Base-by-base conservation (phyloP, 30 jellyfish, hydroid and myxozoan species). In the Cassiopea andromeda region DNA sequence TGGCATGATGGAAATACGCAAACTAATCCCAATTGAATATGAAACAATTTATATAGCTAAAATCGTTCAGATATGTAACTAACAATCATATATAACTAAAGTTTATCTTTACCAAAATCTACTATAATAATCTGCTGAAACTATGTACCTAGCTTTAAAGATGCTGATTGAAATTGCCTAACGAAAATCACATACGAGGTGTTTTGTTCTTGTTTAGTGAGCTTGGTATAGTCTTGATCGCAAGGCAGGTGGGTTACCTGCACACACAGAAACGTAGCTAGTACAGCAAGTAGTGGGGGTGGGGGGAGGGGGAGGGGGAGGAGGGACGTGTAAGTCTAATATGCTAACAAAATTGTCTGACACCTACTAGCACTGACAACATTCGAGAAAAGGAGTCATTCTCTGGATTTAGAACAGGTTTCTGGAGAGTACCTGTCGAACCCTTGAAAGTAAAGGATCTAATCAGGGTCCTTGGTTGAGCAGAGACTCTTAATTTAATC, bases 111-210 rank as follows among this genome's bases (percentile, higher is more conserved):
- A 70, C 50, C 48, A 43, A 70, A 27, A 54, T 2, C 27, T 70
- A 70, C 38, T 70, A 70, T 70, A 70, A 19, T 70, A 70, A 70
- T 70, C 27, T 70, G 79, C 79, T 12, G 58, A 70, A 18, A 70
- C 79, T 70, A 70, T 2, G 7, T 70, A 70, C 6, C 54, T 70
- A 67, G 44, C 50, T 16, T 14, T 70, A 7, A 70, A 12, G 79
- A 14, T 70, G 79, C 54, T 19, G 48, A 70, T 16, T 1, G 49
- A 19, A 70, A 70, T 12, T 7, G 38, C 27, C 50, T 70, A 27
- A 16, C 54, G 14, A 14, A 43, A 17, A 70, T 70, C 49, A 70
- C n/a, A 19, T 7, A 38, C 79, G 10, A 54, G 64, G 12, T 54
- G 64, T 10, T 10, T 10, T 3, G 64, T 10, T 10, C 64, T 6